These are phyloP conservation scores for Pelosia muscerda DNA, from an alignment of 2,888 invertebrate genomes.

Conservation along the genomic window DNA sequence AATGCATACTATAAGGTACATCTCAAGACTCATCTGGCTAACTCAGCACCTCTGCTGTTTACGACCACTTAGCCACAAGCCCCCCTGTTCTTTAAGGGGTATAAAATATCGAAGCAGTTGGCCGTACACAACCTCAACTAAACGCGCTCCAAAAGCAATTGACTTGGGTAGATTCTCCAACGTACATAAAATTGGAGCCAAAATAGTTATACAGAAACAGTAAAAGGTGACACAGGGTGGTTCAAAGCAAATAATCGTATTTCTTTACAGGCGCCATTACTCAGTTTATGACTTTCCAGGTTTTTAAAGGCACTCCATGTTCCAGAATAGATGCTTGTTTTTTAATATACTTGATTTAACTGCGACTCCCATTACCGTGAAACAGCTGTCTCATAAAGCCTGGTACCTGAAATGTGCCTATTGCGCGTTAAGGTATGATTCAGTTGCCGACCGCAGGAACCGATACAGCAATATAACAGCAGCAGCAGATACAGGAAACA, in stretches of 20 bases:
- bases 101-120: too few relatives aligned
- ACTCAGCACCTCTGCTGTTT: too few relatives aligned
- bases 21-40: too few relatives aligned
- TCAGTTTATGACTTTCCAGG: background rate
- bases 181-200: background rate
- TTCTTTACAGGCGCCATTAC: background rate
- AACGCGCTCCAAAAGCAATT: background rate
- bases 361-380: constrained; percentile 1
- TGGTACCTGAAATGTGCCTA: background rate
- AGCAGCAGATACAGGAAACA: too few relatives aligned
- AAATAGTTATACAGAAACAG: background rate
- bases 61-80: too few relatives aligned
- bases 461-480: too few relatives aligned
- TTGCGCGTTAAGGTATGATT: too few relatives aligned
- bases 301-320: constrained; percentile 1
- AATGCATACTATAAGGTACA: too few relatives aligned
- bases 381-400: constrained; percentile 3
- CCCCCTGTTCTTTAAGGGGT: too few relatives aligned
- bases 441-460: too few relatives aligned
- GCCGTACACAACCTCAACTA: background rate
- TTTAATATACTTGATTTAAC: constrained; percentile 1
- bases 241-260: constrained; percentile 15
- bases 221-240: constrained; percentile 1
- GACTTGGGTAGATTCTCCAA: background rate
- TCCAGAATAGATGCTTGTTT: background rate